Evolutionary conservation across 2,113 vertebrate species (phyloP), one percentile per base, ranked within the genome.

Genomic region (Amblyornis subalaris): DNA sequence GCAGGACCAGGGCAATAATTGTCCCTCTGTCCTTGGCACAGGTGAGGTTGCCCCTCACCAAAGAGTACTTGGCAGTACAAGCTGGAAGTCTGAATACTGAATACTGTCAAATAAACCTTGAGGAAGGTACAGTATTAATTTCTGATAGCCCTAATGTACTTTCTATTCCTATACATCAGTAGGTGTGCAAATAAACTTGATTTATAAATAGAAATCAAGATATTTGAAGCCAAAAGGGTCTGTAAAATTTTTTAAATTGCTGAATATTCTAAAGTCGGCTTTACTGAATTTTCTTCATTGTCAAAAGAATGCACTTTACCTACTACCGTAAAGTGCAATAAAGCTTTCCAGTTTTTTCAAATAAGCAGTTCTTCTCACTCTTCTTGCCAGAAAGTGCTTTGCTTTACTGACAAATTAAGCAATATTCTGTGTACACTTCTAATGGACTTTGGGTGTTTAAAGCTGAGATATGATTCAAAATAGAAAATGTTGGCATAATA

Each of bases 11-110:
- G 22, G 14, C 33, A 18, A 6, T 7, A 5, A 40, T 33, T 2
- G 0, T 44, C 0, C 14, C 9, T 2, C 2, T 62, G 19, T 60
- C 10, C 4, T 66, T 1, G 1, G 9, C 16, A 18, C 3, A 7
- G 15, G 8, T 45, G 10, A 53, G 14, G 9, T 4, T 28, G 1
- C 7, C 20, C 3, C 20, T 91, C 23, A 38, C 5, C 19, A 65
- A 26, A n/a, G 19, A 42, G 24, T 51, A 58, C 22, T 36, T 42
- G 20, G 36, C 6, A 83, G 2, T 38, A 7, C 26, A 58, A 33
- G 12, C 7, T 75, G 15, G 6, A 73, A 50, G 7, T 50, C 35
- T 88, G 8, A 57, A 45, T 69, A 44, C 3, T 0, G 2, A 78
- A 48, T 42, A 17, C 4, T 54, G 38, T 14, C 7, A 85, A 45